A percentile compares a stretch with the other conserved stretches of the same genome.
These are phyloP conservation scores for Xenopus borealis DNA, from an alignment of 2,113 vertebrate genomes.

Conservation along the genomic window DNA sequence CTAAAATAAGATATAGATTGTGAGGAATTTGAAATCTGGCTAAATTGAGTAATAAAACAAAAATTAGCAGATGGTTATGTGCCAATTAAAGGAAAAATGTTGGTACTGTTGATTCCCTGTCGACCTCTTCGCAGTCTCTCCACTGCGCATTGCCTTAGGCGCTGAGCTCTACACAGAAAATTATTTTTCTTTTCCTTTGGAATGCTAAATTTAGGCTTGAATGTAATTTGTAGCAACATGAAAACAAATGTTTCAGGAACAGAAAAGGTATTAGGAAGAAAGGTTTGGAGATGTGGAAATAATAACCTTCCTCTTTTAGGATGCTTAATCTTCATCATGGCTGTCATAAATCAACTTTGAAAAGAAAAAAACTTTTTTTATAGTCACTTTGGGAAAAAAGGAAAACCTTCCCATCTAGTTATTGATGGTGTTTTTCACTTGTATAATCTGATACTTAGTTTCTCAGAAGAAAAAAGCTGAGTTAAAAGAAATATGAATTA, in stretches of 20 bases:
- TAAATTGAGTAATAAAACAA: too few species aligned
- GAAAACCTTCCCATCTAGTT: conserved; percentile 37
- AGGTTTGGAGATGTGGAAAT: conserved; percentile 23
- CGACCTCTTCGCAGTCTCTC: too few species aligned
- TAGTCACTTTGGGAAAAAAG: conserved; percentile 32
- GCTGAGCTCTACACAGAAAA: too few species aligned
- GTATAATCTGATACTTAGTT: conserved; percentile 32
- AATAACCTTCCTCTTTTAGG: conserved; percentile 30
- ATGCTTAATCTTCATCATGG: conserved; percentile 35
- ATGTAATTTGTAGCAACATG: conserved; percentile 7
- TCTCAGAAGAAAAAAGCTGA: conserved; percentile 3
- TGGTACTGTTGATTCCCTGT: too few species aligned
- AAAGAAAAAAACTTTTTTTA: conserved; percentile 20
- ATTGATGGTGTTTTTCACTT: conserved; percentile 39
- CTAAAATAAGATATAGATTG: too few species aligned
- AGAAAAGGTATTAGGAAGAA: conserved; percentile 11
- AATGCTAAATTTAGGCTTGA: background rate
- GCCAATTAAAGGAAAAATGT: too few species aligned
- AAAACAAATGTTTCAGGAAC: conserved; percentile 11
- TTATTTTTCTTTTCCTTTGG: too few species aligned
- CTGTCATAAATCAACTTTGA: conserved; percentile 36
- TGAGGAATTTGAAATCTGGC: too few species aligned
- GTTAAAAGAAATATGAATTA: conserved; percentile 13
- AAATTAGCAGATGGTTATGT: too few species aligned
- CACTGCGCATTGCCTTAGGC: too few species aligned